Percentiles rank a stretch among this genome's conserved stretches.
Conservation (phyloP, 2,888 invertebrate species). For the Lypha dubia region DNA sequence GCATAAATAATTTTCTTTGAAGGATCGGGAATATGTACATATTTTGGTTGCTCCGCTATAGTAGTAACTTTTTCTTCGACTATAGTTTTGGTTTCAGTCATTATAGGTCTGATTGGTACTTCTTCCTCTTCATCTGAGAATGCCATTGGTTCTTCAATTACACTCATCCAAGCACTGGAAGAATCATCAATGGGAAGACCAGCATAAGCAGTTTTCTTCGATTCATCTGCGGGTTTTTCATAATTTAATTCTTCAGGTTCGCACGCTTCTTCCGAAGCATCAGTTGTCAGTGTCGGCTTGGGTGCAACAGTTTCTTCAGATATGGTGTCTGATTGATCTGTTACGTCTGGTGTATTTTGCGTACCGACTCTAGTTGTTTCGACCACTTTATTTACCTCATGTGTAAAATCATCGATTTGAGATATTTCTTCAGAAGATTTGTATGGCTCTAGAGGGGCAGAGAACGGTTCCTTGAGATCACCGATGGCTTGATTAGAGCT, state of each 20-base stretch:
- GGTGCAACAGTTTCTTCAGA: background rate
- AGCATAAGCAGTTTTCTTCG: constrained; percentile 74
- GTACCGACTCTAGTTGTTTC: background rate
- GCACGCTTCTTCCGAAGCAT: background rate
- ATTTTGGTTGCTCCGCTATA: too few species aligned
- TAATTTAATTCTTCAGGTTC: background rate
- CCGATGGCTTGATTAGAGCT: constrained; percentile 66
- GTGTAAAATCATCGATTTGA: background rate
- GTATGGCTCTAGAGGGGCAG: constrained; percentile 20
- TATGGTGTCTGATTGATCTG: background rate
- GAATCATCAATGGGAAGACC: constrained; percentile 77
- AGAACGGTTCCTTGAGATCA: background rate
- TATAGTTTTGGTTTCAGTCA: too few species aligned
- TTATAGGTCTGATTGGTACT: background rate
- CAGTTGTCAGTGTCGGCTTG: background rate
- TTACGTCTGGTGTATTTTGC: background rate
- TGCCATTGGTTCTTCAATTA: constrained; percentile 79
- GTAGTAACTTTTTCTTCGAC: too few species aligned
- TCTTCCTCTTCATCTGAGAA: constrained; percentile 78
- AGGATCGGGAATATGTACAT: constrained; percentile 30
- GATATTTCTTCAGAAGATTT: background rate
- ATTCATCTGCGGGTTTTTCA: constrained; percentile 16
- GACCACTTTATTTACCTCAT: background rate
- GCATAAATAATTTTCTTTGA: constrained; percentile 76
- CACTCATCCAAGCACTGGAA: constrained; percentile 78